These are phyloP conservation scores for Leptopterna dolabrata DNA, from an alignment of 2,888 invertebrate species.

Conservation along the genomic window DNA sequence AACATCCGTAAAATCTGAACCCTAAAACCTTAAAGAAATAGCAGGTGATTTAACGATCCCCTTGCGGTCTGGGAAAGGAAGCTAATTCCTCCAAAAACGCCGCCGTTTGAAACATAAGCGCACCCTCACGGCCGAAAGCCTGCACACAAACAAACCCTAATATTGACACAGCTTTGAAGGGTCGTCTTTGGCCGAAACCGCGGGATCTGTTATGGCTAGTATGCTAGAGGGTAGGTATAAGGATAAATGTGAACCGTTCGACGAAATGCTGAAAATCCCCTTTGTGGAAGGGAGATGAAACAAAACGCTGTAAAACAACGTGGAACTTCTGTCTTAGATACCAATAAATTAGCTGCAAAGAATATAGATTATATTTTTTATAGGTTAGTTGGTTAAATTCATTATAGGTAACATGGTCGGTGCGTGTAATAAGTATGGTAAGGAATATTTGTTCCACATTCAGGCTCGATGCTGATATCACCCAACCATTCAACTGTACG, in stretches of 20 bases:
- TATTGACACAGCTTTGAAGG: constrained; percentile 33
- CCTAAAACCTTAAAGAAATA: not conserved
- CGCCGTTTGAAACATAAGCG: constrained; percentile 42
- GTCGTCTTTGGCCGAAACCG: constrained; percentile 23
- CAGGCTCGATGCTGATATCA: too few relatives aligned
- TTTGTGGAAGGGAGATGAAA: not conserved
- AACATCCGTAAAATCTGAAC: not conserved
- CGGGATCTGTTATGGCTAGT: constrained; percentile 11
- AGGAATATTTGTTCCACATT: too few relatives aligned
- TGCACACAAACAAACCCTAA: constrained; percentile 35
- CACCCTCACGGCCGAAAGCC: constrained; percentile 13
- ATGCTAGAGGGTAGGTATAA: too few relatives aligned
- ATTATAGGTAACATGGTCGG: too few relatives aligned
- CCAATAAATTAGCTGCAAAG: too few relatives aligned
- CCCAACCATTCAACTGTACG: too few relatives aligned
- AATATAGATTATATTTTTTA: too few relatives aligned
- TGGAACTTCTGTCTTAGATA: too few relatives aligned
- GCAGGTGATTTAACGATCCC: not conserved
- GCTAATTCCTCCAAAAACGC: constrained; percentile 39
- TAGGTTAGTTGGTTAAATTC: too few relatives aligned
- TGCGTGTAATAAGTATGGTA: too few relatives aligned
- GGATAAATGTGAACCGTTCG: not conserved
- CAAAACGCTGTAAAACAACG: not conserved
- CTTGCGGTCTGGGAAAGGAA: not conserved
- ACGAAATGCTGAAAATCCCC: not conserved